phyloP scores from a whole-genome alignment of 2,113 vertebrate genomes.

The Python bivittatus region DNA sequence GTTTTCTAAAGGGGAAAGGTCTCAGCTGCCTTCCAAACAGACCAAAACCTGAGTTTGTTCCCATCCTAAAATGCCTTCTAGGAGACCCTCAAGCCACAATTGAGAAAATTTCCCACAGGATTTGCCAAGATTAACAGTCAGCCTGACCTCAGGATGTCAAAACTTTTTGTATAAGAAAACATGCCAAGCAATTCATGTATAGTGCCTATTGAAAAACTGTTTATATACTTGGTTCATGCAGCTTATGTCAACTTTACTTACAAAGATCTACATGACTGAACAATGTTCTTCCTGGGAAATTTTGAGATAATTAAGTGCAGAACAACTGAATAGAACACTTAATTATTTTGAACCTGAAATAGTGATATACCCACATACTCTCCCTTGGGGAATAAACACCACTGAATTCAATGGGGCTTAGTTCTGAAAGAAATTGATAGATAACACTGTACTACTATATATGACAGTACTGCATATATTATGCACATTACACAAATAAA shows the following conservation, averaged over 20 bases:
- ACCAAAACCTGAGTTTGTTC: neutral
- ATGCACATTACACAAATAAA: neutral
- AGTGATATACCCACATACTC: no score
- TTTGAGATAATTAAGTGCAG: neutral
- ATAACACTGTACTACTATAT: neutral
- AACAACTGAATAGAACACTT: neutral
- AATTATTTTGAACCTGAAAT: neutral
- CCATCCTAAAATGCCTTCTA: slow-evolving; percentile 15
- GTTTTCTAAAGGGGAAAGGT: neutral
- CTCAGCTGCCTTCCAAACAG: slow-evolving; percentile 1
- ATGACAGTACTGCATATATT: neutral
- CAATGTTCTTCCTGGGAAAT: neutral
- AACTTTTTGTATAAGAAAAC: neutral
- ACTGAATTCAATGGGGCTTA: no score
- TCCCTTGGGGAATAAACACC: no score
- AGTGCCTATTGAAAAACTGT: neutral
- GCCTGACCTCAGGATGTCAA: neutral
- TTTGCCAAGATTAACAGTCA: slow-evolving; percentile 1
- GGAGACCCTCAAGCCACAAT: neutral
- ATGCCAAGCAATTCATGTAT: neutral
- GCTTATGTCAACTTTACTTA: neutral
- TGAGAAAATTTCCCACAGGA: slow-evolving; percentile 14
- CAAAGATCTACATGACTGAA: neutral
- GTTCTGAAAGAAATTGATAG: no score
- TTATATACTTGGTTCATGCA: neutral